phyloP scores from a whole-genome alignment of 1,140 invertebrate species.

The Leptinotarsa defecta region DNA sequence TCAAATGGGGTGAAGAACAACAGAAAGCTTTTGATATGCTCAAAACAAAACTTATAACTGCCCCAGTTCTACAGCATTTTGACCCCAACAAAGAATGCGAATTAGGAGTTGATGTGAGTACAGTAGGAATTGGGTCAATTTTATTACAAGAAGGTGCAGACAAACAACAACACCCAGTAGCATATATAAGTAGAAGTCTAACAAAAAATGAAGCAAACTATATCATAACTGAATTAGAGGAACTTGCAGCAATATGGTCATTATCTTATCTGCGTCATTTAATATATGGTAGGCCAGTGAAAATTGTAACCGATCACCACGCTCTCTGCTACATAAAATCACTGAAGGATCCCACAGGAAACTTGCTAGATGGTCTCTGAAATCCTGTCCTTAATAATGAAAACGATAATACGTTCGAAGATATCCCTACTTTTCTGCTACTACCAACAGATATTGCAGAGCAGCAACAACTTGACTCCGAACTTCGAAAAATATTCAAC shows the following conservation, averaged over 20 bases:
- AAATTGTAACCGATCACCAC: slow-evolving; percentile 54
- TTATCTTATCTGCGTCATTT: slow-evolving; percentile 43
- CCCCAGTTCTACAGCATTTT: slow-evolving; percentile 38
- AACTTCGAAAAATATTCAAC: slow-evolving; percentile 7
- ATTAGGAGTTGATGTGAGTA: slow-evolving; percentile 37
- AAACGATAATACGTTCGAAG: slow-evolving; percentile 23
- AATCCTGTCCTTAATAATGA: slow-evolving; percentile 28
- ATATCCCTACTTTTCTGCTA: slow-evolving; percentile 16
- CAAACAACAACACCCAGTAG: slow-evolving; percentile 32
- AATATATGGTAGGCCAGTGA: slow-evolving; percentile 28
- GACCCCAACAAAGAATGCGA: slow-evolving; percentile 30
- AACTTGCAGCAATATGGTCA: slow-evolving; percentile 54
- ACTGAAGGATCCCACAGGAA: slow-evolving; percentile 50
- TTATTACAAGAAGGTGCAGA: slow-evolving; percentile 35
- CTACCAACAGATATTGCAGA: slow-evolving; percentile 14
- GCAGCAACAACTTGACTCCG: slow-evolving; percentile 14
- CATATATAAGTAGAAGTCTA: slow-evolving; percentile 49
- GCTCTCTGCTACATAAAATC: slow-evolving; percentile 57
- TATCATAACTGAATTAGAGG: slow-evolving; percentile 54
- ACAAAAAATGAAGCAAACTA: slow-evolving; percentile 55
- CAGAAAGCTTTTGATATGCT: slow-evolving; percentile 30
- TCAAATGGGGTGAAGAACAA: slow-evolving; percentile 25
- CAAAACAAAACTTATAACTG: slow-evolving; percentile 27
- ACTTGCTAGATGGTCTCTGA: slow-evolving; percentile 48
- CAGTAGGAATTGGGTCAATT: slow-evolving; percentile 33